Evolutionary conservation across 2,888 invertebrate genomes (phyloP).

Genomic region (Ypsolopha sequella): DNA sequence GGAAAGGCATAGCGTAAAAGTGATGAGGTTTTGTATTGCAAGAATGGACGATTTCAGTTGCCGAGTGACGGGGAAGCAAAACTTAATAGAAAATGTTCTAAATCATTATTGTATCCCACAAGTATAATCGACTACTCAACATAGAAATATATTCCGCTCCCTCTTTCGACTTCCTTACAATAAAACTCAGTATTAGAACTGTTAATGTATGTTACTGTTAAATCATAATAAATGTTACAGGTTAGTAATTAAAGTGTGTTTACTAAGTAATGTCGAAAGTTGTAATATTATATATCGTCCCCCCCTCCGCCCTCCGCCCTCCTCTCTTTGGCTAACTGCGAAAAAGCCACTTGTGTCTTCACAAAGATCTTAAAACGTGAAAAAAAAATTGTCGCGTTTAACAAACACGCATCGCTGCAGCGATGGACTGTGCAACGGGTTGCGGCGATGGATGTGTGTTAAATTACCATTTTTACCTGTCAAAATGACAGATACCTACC

Average conservation of each 20-base stretch:
- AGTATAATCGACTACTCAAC: background rate
- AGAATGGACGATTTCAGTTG: constrained; percentile 57
- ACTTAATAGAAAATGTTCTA: constrained; percentile 17
- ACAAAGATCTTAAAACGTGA: too few species aligned
- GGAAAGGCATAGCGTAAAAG: constrained; percentile 11
- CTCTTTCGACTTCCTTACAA: constrained; percentile 22
- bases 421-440: too few species aligned
- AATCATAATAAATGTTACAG: background rate
- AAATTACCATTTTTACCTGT: too few species aligned
- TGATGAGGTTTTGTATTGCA: constrained; percentile 51
- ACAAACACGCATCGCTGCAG: too few species aligned
- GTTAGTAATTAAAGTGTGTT: constrained; percentile 16
- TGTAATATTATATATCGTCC: background rate
- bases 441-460: too few species aligned
- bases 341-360: constrained; percentile 13
- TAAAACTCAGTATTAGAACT: constrained; percentile 49
- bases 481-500: too few species aligned
- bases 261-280: background rate
- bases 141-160: constrained; percentile 39
- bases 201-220: constrained; percentile 23
- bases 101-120: background rate
- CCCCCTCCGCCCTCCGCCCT: constrained; percentile 22
- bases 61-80: constrained; percentile 63
- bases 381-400: too few species aligned
- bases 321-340: constrained; percentile 42